Base-by-base conservation (phyloP, 2,113 vertebrate genomes). In the Trematomus loennbergii region DNA sequence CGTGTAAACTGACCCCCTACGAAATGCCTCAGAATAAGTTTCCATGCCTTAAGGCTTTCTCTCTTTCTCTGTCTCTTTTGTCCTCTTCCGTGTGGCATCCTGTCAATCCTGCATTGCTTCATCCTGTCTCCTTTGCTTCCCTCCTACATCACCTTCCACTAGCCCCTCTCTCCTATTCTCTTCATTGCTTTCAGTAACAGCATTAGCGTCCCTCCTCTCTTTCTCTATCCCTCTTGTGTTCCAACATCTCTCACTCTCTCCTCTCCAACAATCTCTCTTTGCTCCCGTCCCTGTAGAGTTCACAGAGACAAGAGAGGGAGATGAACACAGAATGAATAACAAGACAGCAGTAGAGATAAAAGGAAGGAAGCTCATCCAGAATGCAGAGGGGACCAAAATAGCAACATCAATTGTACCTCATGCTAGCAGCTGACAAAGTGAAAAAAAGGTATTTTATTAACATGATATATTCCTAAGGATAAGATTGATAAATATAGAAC, bases 311-410 rank as follows among this genome's bases (percentile, higher is more conserved):
- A 82, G 79, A 84, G 79, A 61, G 54, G 60, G 78, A 87, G 81
- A 91, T 72, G 85, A 91, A 81, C 66, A 68, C 53, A 85, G 83
- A 87, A 83, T 90, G 68, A 84, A 88, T 85, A 89, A 83, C 53
- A 58, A 89, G 88, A 89, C 79, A 76, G 77, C 76, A 78, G 65
- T 45, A 40, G 62, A 91, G 79, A 85, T 83, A 75, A 88, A 93
- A 88, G 80, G 62, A 25, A 75, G 57, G 46, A 61, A 9, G 65
- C 59, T 80, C 63, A 68, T 84, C 65, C 50, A 61, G 65, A 33
- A 64, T 81, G 57, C 58, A 70, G 49, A 64, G 40, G 2, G 29
- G 75, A 84, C 74, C 20, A 70, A 87, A 92, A 88, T 71, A 89
- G 72, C 57, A 57, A 36, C 45, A 11, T 60, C 71, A 83, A 79